Percentiles rank a stretch among this genome's conserved stretches.
Evolutionary conservation across 1,140 invertebrate genomes (phyloP).

Genomic region (Papilio helenus): DNA sequence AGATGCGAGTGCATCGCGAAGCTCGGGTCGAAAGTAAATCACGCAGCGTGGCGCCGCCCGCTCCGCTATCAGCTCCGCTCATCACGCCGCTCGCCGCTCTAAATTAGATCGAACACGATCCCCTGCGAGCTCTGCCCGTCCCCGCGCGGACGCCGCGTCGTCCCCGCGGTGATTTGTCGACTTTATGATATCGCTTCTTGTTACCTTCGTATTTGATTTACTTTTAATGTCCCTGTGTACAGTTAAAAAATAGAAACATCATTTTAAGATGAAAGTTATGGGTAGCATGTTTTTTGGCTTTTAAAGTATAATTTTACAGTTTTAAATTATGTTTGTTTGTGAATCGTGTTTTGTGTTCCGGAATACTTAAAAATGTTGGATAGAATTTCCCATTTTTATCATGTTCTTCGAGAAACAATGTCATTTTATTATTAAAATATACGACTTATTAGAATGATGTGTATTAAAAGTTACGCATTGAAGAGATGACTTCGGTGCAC

Average conservation of each 20-base stretch:
- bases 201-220: slow-evolving; percentile 28
- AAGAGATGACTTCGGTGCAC: slow-evolving; percentile 8
- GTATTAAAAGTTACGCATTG: background rate
- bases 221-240: slow-evolving; percentile 20
- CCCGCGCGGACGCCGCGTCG: slow-evolving; percentile 37
- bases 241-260: slow-evolving; percentile 1
- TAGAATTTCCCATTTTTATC: too few relatives aligned
- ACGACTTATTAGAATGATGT: too few relatives aligned
- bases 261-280: slow-evolving; percentile 30
- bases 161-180: slow-evolving; percentile 63
- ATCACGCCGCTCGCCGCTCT: slow-evolving; percentile 56
- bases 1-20: slow-evolving; percentile 33
- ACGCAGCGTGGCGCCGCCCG: slow-evolving; percentile 61
- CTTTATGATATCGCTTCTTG: slow-evolving; percentile 52
- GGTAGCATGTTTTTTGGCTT: slow-evolving; percentile 43
- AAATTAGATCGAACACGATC: slow-evolving; percentile 70
- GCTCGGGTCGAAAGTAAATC: slow-evolving; percentile 60
- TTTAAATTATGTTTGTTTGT: background rate
- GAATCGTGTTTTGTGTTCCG: slow-evolving; percentile 41
- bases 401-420: too few relatives aligned
- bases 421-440: too few relatives aligned
- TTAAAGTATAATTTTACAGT: slow-evolving; percentile 26
- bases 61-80: slow-evolving; percentile 58
- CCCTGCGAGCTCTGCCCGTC: slow-evolving; percentile 43
- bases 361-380: too few relatives aligned